Evolutionary conservation across 2,113 vertebrate species (phyloP).

Genomic region (Indicator maculatus): DNA sequence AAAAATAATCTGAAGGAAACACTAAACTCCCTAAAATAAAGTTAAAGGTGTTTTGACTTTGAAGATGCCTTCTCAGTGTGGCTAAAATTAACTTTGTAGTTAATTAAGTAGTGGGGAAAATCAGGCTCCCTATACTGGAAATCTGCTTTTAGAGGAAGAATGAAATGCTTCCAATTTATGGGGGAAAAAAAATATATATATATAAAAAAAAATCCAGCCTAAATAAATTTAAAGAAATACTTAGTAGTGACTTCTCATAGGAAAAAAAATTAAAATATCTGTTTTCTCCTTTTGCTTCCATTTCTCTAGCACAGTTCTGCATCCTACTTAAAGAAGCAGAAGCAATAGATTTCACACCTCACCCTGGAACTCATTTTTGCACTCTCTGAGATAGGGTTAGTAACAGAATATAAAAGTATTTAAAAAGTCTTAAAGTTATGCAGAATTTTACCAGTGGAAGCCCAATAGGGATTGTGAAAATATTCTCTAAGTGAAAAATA

Average conservation of each 20-base stretch:
- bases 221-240: neutral
- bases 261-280: neutral
- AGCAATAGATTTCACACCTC: neutral
- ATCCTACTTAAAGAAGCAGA: neutral
- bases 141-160: neutral
- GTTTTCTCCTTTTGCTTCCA: neutral
- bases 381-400: neutral
- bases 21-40: neutral
- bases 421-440: neutral
- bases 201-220: neutral
- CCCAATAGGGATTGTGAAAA: neutral
- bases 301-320: neutral
- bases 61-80: neutral
- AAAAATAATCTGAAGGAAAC: neutral
- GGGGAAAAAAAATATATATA: neutral
- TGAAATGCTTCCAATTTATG: neutral
- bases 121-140: neutral
- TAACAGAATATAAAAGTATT: neutral
- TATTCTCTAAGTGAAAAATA: neutral
- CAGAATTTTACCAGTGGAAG: neutral
- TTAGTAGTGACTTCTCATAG: neutral
- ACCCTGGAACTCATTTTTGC: neutral
- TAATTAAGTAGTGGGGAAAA: neutral
- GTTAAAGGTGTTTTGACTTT: neutral
- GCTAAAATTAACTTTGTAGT: neutral